Base-by-base conservation (phyloP, 1,140 invertebrate species). In the Maniola jurtina region DNA sequence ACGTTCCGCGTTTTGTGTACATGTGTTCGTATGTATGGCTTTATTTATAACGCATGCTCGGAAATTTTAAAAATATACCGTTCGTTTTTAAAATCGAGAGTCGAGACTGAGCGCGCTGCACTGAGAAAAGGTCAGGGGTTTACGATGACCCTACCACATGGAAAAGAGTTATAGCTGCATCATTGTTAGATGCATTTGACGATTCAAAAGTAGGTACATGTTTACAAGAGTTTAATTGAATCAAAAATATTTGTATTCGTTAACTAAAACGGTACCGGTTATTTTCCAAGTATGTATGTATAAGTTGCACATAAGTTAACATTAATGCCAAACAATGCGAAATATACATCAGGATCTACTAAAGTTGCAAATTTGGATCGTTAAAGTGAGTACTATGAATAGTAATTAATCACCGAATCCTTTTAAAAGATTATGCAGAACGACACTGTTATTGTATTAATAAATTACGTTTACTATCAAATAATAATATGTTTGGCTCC, bases 21-120 rank as follows among this genome's bases (percentile, higher is more conserved):
- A 73, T 76, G 65, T 76, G 64, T 70, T 64, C 66, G 61, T 68
- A 58, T 72, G 54, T 63, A 66, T n/a, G 42, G 6, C 42, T 79
- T 80, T 86, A 84, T 83, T 83, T 81, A 83, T 86, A 84, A 56
- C 73, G 69, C 67, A 69, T 64, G 67, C 71, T 73, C 75, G 73
- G 72, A 75, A 78, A 75, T 81, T 83, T 83, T 81, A 84, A 79
- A 84, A 83, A 83, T 83, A 85, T 67, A 66, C 62, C 65, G 67
- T 55, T 59, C 60, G 71, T 70, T 76, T 64, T 77, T 76, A 70
- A 77, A 81, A 76, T 72, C 69, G 73, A 75, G 73, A 61, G 63
- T 60, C 63, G 72, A 40, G 57, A 45, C 42, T 71, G 57, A 71
- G 52, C 71, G 65, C 59, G 67, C 57, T 64, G 71, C 72, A 70